phyloP scores from a whole-genome alignment of 2,113 vertebrate species.

The Onychostoma macrolepis region DNA sequence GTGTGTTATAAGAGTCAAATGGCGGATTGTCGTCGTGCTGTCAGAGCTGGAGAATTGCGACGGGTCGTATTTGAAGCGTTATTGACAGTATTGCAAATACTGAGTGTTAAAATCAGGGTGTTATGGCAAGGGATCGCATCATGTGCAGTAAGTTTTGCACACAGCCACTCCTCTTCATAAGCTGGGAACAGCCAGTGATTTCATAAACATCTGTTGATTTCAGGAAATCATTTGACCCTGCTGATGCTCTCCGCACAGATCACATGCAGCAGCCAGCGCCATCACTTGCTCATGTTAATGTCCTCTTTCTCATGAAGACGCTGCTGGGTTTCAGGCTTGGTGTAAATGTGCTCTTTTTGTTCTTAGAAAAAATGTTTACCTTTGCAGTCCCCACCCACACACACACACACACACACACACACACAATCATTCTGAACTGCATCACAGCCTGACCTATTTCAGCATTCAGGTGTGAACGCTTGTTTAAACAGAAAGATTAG shows the following conservation, averaged over 20 bases:
- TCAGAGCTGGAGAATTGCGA: background rate
- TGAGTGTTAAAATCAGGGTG: background rate
- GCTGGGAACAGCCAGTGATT: background rate
- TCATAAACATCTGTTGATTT: slow-evolving; percentile 37
- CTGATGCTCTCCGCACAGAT: background rate
- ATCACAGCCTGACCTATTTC: slow-evolving; percentile 54
- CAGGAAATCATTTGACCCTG: slow-evolving; percentile 35
- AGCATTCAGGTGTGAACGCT: slow-evolving; percentile 47
- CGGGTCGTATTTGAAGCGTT: background rate
- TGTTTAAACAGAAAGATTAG: background rate
- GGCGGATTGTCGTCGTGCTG: background rate
- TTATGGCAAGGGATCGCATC: background rate
- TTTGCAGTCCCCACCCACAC: slow-evolving; percentile 53
- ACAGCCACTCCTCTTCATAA: background rate
- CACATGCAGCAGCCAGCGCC: background rate
- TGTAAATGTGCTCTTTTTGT: background rate
- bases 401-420: slow-evolving; percentile 55
- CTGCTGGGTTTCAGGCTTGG: background rate
- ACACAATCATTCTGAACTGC: slow-evolving; percentile 39
- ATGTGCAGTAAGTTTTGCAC: background rate
- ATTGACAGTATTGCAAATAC: background rate
- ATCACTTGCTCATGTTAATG: background rate
- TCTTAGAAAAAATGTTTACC: slow-evolving; percentile 52
- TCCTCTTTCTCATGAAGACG: background rate
- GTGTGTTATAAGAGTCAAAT: background rate